phyloP scores from a whole-genome alignment of 1,140 invertebrate genomes.

The Proales similis region DNA sequence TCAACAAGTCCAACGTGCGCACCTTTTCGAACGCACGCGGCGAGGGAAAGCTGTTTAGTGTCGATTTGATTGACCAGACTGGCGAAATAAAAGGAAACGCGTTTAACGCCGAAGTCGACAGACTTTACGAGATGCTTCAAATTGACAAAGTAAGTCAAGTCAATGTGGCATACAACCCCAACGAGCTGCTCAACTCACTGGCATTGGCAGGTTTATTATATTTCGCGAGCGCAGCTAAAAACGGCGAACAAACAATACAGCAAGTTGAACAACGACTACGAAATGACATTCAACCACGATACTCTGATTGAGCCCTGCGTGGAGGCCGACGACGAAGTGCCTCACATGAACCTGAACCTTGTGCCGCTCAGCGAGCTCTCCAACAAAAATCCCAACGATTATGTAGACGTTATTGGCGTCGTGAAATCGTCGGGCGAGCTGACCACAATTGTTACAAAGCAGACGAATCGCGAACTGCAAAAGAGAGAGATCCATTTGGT shows the following conservation, averaged over 20 bases:
- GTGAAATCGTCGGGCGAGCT: conserved; percentile 69
- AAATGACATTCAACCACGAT: conserved; percentile 79
- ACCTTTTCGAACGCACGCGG: conserved; percentile 83
- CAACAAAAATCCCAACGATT: conserved; percentile 59
- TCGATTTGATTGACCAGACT: conserved; percentile 83
- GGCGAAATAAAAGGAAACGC: conserved; percentile 90
- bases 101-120: conserved; percentile 81
- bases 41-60: conserved; percentile 84
- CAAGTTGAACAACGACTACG: conserved; percentile 82
- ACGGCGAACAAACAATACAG: conserved; percentile 83
- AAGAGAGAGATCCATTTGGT: conserved; percentile 82
- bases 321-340: conserved; percentile 61
- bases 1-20: conserved; percentile 69
- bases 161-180: not conserved
- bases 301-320: conserved; percentile 57
- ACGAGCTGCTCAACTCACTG: conserved; percentile 54
- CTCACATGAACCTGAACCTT: conserved; percentile 75
- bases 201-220: conserved; percentile 67
- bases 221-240: conserved; percentile 72
- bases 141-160: conserved; percentile 56
- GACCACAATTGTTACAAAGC: conserved; percentile 63
- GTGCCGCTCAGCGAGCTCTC: conserved; percentile 68
- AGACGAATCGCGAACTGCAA: conserved; percentile 70
- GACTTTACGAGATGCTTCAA: conserved; percentile 80
- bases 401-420: conserved; percentile 78